Conservation (phyloP, 2,888 invertebrate species). For the Chelonus formosanus region DNA sequence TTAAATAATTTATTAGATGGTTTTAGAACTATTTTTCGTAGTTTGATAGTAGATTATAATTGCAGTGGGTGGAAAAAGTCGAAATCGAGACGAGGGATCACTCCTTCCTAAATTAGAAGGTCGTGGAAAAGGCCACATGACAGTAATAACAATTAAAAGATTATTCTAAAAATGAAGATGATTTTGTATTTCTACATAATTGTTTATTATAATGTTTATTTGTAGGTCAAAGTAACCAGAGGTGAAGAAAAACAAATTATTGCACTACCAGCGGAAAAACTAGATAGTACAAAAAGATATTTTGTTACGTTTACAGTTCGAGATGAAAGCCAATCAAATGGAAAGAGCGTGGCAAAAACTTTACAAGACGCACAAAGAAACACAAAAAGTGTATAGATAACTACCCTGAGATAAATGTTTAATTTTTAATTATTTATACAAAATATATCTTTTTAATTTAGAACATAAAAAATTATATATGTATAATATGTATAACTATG, state of each 20-base stretch:
- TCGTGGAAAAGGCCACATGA: constrained; percentile 61
- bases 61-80: constrained; percentile 63
- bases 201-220: not conserved
- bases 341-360: constrained; percentile 60
- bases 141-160: constrained; percentile 47
- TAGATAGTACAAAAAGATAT: constrained; percentile 89
- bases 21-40: constrained; percentile 53
- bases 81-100: constrained; percentile 53
- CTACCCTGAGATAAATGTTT: constrained; percentile 22
- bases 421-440: no score
- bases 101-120: constrained; percentile 63
- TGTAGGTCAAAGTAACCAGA: constrained; percentile 78
- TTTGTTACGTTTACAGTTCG: constrained; percentile 93
- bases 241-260: constrained; percentile 87
- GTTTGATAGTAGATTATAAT: constrained; percentile 63
- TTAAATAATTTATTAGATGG: constrained; percentile 15
- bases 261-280: constrained; percentile 84
- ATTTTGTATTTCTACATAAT: not conserved
- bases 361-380: constrained; percentile 50
- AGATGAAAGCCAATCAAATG: constrained; percentile 68
- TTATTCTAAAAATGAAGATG: no score
- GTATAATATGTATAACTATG: no score
- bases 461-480: no score
- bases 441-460: no score
- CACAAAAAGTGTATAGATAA: constrained; percentile 52